These are phyloP conservation scores for Phocoena phocoena DNA, from an alignment of 2,113 vertebrate species.

Conservation along the genomic window DNA sequence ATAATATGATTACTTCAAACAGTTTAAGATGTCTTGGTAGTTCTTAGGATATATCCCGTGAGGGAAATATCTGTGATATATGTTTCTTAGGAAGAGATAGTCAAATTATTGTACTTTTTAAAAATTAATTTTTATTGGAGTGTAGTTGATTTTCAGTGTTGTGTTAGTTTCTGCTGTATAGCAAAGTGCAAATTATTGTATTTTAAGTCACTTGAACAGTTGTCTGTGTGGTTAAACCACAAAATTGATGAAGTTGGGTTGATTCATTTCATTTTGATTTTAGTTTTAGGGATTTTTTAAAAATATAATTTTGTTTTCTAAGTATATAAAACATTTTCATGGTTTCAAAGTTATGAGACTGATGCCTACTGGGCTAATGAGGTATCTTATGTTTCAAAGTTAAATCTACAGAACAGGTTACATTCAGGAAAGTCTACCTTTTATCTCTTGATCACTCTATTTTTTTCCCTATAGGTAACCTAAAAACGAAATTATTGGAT, in stretches of 20 bases:
- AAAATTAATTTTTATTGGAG: background rate
- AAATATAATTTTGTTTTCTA: background rate
- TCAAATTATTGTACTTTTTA: background rate
- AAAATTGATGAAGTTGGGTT: background rate
- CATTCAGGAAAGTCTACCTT: background rate
- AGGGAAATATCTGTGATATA: background rate
- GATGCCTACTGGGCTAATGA: background rate
- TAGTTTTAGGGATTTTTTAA: background rate
- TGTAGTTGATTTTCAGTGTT: background rate
- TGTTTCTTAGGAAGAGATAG: background rate
- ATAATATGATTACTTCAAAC: background rate
- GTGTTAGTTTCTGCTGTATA: background rate
- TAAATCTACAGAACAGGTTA: background rate
- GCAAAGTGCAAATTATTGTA: background rate
- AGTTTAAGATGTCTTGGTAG: background rate
- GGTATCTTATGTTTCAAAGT: background rate
- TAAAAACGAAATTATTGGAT: background rate
- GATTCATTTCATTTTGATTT: background rate
- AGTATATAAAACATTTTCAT: background rate
- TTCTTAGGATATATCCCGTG: background rate
- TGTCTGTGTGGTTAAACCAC: background rate
- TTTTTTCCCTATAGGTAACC: background rate
- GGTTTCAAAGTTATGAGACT: background rate
- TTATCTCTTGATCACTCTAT: background rate
- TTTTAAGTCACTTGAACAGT: background rate